A percentile compares a stretch with the other conserved stretches of the same genome.
Evolutionary conservation across 2,888 invertebrate species (phyloP).

Genomic region (Phaonia tiefii): DNA sequence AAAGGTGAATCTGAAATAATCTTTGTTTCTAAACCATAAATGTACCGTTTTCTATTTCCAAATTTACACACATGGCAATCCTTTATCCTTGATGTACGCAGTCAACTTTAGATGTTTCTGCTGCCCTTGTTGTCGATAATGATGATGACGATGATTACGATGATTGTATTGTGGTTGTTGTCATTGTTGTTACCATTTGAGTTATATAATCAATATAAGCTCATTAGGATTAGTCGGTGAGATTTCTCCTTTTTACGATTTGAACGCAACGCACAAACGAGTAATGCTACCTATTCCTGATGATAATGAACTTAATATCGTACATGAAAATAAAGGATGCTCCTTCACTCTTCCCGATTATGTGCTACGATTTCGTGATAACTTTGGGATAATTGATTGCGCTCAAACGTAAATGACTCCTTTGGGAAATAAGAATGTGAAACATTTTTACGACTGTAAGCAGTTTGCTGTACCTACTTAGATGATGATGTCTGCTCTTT

Average conservation of each 20-base stretch:
- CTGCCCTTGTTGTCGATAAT: constrained; percentile 21
- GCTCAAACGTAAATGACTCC: constrained; percentile 63
- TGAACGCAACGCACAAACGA: too few species aligned
- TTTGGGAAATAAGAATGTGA: constrained; percentile 48
- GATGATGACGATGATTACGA: background rate
- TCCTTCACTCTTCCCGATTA: constrained; percentile 42
- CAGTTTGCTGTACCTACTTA: constrained; percentile 28
- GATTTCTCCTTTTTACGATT: constrained; percentile 43
- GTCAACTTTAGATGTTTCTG: constrained; percentile 10
- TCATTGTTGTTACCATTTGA: constrained; percentile 14
- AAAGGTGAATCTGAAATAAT: too few species aligned
- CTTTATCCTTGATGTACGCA: background rate
- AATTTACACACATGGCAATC: constrained; percentile 39
- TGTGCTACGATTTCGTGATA: constrained; percentile 57
- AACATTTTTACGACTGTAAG: constrained; percentile 51
- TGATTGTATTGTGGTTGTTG: constrained; percentile 3
- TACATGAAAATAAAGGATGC: constrained; percentile 35
- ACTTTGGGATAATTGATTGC: constrained; percentile 65
- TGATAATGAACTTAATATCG: constrained; percentile 50
- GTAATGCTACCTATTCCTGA: constrained; percentile 44
- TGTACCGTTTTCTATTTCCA: too few species aligned
- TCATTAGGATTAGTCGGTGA: constrained; percentile 46
- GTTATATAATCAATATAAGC: constrained; percentile 51
- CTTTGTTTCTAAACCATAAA: too few species aligned
- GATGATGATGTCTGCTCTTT: constrained; percentile 42